Base-by-base conservation (phyloP, 2,113 vertebrate species). In the Xenotilapia caudafasciata region DNA sequence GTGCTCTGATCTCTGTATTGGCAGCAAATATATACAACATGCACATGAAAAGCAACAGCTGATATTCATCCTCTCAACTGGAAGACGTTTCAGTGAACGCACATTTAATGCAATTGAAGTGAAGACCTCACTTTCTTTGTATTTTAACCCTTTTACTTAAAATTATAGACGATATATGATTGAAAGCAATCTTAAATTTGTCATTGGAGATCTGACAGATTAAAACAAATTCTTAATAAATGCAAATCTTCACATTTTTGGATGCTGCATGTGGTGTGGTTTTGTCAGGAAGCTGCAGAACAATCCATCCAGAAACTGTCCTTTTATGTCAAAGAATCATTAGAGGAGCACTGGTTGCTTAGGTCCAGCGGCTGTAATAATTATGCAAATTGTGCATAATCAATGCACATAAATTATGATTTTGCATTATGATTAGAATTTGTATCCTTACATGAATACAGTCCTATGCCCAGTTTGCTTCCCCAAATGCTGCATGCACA, bases 351-450 rank as follows among this genome's bases (percentile, higher is more conserved):
- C 10, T 31, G 42, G 28, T 17, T 31, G n/a, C 47, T 35, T 8
- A 79, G 28, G 26, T 84, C 26, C 4, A 49, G 28, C 4, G 11
- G 55, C 31, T 62, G 73, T 45, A 38, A 10, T 23, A 19, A 35
- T 60, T 10, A 58, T 62, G 55, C 45, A 56, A 60, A 38, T 13
- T 60, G 40, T n/a, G 40, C 54, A 10, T 19, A 28, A 75, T 49
- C 15, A 11, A n/a, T 70, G 33, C 82, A 28, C 26, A 35, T 40
- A 33, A 84, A 84, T 58, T 23, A 35, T 45, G 3, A 35, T 15
- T 79, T 60, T 85, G 31, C 21, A n/a, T 53, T 53, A 40, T 47
- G 38, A 85, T 54, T n/a, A 14, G 4, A 33, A 21, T 45, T 85
- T 54, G 23, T 11, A 85, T 4, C 31, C 33, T 53, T 12, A 40